These are phyloP conservation scores for Hirudinaria manillensis DNA, from an alignment of 2,888 invertebrate genomes.

Conservation along the genomic window DNA sequence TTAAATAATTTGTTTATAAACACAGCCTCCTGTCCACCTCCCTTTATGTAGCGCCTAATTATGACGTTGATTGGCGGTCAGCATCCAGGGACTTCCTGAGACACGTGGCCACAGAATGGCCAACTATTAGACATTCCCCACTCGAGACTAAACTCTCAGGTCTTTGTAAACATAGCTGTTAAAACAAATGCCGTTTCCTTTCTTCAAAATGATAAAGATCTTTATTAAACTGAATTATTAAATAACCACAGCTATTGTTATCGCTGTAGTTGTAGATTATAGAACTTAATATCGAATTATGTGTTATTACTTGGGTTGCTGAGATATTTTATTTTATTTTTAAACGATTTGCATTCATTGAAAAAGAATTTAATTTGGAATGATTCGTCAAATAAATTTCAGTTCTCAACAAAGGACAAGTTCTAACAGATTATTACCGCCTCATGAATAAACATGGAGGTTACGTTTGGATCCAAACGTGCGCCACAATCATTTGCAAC, in stretches of 20 bases:
- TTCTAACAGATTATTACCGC: slow-evolving; percentile 88
- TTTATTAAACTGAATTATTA: no score
- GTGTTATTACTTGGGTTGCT: no score
- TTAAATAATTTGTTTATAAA: slow-evolving; percentile 18
- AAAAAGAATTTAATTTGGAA: not conserved
- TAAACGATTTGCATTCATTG: not conserved
- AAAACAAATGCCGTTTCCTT: not conserved
- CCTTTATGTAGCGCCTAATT: slow-evolving; percentile 17
- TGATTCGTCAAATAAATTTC: slow-evolving; percentile 11
- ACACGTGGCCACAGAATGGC: slow-evolving; percentile 6
- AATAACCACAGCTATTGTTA: no score
- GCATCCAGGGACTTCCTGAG: slow-evolving; percentile 10
- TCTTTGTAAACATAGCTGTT: not conserved
- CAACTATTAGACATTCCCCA: not conserved
- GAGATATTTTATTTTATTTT: not conserved
- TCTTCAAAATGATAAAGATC: no score
- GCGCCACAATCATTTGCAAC: slow-evolving; percentile 90
- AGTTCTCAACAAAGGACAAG: slow-evolving; percentile 77
- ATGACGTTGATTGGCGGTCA: slow-evolving; percentile 22
- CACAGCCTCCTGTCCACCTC: slow-evolving; percentile 7
- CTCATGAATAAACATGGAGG: slow-evolving; percentile 93
- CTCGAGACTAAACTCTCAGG: no score
- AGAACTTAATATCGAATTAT: no score
- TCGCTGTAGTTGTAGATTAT: no score
- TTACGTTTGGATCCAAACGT: slow-evolving; percentile 92